Base-by-base conservation (phyloP, 2,113 vertebrate species). In the Galeopterus variegatus region DNA sequence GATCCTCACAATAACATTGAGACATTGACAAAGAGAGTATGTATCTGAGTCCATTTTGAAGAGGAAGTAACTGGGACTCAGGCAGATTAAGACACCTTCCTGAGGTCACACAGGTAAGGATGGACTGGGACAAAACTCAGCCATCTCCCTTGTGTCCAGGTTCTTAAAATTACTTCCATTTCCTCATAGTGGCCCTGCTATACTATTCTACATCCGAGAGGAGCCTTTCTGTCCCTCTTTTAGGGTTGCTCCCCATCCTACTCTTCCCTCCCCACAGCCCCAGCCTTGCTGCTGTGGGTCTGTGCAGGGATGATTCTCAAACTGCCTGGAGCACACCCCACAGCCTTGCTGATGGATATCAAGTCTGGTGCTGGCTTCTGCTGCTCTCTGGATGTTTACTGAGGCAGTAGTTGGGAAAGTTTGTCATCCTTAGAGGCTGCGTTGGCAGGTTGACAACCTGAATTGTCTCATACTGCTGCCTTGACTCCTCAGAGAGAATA, bases 401-500 rank as follows among this genome's bases (percentile, higher is more conserved):
- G 80, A 92, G 21, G 70, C 76, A 54, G 70, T 15, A 17, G 17
- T 76, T 62, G 62, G 56, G 87, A 69, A 62, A 48, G 33, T 94
- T 60, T 93, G 83, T 83, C 62, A 15, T 93, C 89, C 36, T n/a
- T 41, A 56, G 65, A 79, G 76, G 58, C 86, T 64, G 21, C 8
- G 4, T 45, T 83, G 94, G 95, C 75, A 80, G 31, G 56, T 6
- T 92, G 88, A 92, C 70, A 92, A 15, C 45, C 62, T 8, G 2
- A 87, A 92, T 75, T 58, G 11, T 97, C 79, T 96, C 36, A 50
- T 52, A n/a, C n/a, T 45, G 83, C 75, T 86, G 90, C 82, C 90
- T 92, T 94, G 72, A 75, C 87, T 93, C 94, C 94, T 94, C 75
- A 18, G 90, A 73, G 36, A 41, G 56, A 77, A 65, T 86, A 73